Percentiles rank a stretch among this genome's conserved stretches.
phyloP scores from a whole-genome alignment of 1,140 invertebrate genomes.

The Medauroidea extradentata region DNA sequence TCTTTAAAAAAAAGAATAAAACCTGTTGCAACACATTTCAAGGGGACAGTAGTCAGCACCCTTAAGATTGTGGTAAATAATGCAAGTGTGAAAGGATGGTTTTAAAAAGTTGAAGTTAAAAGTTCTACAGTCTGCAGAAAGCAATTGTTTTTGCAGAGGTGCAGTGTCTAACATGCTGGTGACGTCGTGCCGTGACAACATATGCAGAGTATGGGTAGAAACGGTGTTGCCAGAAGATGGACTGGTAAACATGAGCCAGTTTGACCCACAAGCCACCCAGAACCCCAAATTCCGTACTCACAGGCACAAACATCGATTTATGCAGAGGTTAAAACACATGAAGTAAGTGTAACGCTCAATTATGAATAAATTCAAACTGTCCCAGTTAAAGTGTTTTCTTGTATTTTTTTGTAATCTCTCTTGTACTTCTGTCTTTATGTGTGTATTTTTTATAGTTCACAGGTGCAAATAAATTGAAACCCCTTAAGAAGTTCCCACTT shows the following conservation, averaged over 20 bases:
- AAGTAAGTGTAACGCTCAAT: slow-evolving; percentile 60
- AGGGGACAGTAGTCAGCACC: no score
- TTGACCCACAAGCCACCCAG: slow-evolving; percentile 68
- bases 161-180: slow-evolving; percentile 97
- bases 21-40: no score
- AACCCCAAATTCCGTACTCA: slow-evolving; percentile 85
- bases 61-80: no score
- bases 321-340: slow-evolving; percentile 94
- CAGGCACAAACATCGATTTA: slow-evolving; percentile 91
- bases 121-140: no score
- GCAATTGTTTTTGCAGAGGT: slow-evolving; percentile 69
- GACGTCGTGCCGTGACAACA: slow-evolving; percentile 97
- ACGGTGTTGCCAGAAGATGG: slow-evolving; percentile 95
- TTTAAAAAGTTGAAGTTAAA: no score
- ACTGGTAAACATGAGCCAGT: slow-evolving; percentile 79
- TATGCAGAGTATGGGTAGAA: slow-evolving; percentile 97
- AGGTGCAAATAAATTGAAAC: no score
- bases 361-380: not conserved
- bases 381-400: not conserved
- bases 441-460: no score
- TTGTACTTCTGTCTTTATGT: no score
- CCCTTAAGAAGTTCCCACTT: no score
- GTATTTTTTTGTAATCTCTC: not conserved
- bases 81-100: no score
- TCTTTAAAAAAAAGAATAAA: no score